A percentile compares a stretch with the other conserved stretches of the same genome.
Evolutionary conservation across 2,113 vertebrate species (phyloP).

Genomic region (Cyprinodon brontotheroides): DNA sequence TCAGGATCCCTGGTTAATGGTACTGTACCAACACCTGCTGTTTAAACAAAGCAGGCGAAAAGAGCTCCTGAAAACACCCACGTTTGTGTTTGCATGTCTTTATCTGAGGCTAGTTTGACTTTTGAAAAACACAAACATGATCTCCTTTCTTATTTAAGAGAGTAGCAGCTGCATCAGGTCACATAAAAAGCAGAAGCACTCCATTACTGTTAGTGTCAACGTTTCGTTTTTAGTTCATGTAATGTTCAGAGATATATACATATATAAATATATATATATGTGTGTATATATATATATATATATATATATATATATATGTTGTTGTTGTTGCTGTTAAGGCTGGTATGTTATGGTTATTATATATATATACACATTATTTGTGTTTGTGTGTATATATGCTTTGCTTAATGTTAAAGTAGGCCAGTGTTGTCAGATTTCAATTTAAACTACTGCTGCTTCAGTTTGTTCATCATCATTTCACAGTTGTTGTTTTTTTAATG

Average conservation of each 20-base stretch:
- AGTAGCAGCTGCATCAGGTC: not conserved
- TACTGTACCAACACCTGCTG: no score
- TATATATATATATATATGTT: no score
- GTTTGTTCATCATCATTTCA: slow-evolving; percentile 5
- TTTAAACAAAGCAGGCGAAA: no score
- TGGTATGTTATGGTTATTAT: no score
- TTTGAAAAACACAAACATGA: not conserved
- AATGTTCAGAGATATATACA: no score
- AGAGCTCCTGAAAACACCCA: not conserved
- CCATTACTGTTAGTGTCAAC: not conserved
- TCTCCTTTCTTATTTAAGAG: not conserved
- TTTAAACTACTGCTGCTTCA: slow-evolving; percentile 7
- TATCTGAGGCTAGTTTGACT: not conserved
- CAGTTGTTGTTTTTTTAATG: not conserved
- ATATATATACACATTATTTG: no score
- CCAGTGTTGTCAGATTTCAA: slow-evolving; percentile 3
- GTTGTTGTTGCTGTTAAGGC: no score
- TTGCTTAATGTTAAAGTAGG: slow-evolving; percentile 3
- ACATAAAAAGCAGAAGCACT: not conserved
- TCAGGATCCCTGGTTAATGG: no score
- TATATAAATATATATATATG: no score
- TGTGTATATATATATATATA: no score
- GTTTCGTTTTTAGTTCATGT: not conserved
- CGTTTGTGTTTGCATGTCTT: not conserved
- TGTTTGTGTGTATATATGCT: no score